Percentiles rank a stretch among this genome's conserved stretches.
Evolutionary conservation across 1,140 invertebrate species (phyloP).

Genomic region (Kradibia gibbosae): DNA sequence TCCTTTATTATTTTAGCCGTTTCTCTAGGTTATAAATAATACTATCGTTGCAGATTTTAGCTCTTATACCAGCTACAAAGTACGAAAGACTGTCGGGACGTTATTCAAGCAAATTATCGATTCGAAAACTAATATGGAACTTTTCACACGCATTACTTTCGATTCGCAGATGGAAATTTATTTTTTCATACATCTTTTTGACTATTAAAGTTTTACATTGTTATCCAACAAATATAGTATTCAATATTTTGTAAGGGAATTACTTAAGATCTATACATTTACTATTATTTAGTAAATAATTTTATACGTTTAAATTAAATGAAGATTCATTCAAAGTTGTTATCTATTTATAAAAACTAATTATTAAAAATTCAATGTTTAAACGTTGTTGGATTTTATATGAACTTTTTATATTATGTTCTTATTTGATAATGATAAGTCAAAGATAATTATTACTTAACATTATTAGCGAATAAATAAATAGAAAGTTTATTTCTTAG

Average conservation of each 20-base stretch:
- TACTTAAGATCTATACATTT: not conserved
- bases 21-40: conserved; percentile 33
- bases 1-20: conserved; percentile 30
- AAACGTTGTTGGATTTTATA: too few relatives aligned
- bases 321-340: too few relatives aligned
- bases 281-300: too few relatives aligned
- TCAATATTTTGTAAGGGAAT: conserved; percentile 1
- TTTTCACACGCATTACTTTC: conserved; percentile 50
- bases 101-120: too few relatives aligned
- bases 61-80: conserved; percentile 19
- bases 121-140: conserved; percentile 56
- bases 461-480: not conserved
- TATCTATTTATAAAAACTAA: too few relatives aligned
- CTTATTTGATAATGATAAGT: conserved; percentile 1
- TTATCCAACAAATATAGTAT: not conserved
- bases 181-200: conserved; percentile 5
- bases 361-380: too few relatives aligned
- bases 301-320: not conserved
- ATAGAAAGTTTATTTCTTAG: not conserved
- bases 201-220: conserved; percentile 20
- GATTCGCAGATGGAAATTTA: conserved; percentile 40
- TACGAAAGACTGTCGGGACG: too few relatives aligned
- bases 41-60: conserved; percentile 42
- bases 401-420: too few relatives aligned
- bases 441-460: not conserved